Evolutionary conservation across 2,113 vertebrate genomes (phyloP), one percentile per base, ranked within the genome.

Genomic region (Acrocephalus kingi): DNA sequence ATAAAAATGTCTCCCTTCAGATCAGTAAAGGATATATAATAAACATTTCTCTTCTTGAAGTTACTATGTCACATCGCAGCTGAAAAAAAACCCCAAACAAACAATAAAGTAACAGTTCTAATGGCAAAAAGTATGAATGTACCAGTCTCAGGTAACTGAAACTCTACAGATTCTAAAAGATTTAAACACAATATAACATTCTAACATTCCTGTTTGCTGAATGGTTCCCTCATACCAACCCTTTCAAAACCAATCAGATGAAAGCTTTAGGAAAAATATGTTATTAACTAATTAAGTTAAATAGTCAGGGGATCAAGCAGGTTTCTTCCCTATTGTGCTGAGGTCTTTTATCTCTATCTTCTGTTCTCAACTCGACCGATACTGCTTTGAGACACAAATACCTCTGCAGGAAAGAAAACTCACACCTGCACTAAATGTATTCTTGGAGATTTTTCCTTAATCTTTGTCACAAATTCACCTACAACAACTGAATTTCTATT

Each of bases 201-300:
- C 39, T 67, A 56, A 43, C 20, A 52, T 25, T 16, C 18, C 37
- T 61, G 23, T 78, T 75, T 77, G 31, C 8, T 10, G 35, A 85
- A 90, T 3, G 3, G 6, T 9, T 13, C 31, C 28, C 56, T 77
- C 72, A 56, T n/a, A 79, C 8, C 59, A 52, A 87, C 46, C 33
- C 21, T 58, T 96, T 85, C 68, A 69, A 91, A 95, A 80, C 39
- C 46, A 63, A 71, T n/a, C 80, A 87, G 75, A 83, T 82, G n/a
- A 76, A 96, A 93, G 49, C 45, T 89, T 45, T 33, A 94, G 55
- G 67, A 88, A 95, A 96, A 87, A 91, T 79, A 74, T 23, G 39
- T 74, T 89, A 86, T 93, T 95, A 95, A 94, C 80, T 96, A 95
- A 97, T 96, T 94, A 96, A 85, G 87, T 88, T 90, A 78, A 96